These are phyloP conservation scores for Amazona ochrocephala DNA, from an alignment of 2,797 vertebrate genomes.

Conservation along the genomic window DNA sequence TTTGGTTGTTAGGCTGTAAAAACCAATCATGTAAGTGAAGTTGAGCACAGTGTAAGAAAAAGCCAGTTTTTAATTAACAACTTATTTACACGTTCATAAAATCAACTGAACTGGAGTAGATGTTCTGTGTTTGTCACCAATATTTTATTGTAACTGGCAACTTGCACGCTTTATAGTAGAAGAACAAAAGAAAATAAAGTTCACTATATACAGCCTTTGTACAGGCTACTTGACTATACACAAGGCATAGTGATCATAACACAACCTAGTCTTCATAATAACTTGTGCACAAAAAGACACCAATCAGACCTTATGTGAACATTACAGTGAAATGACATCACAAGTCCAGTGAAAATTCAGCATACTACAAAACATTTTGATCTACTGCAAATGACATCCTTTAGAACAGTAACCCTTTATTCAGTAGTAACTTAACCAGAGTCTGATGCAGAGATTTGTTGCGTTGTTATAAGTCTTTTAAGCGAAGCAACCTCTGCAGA, in stretches of 20 bases:
- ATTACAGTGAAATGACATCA: constrained; percentile 89
- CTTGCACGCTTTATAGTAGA: constrained; percentile 83
- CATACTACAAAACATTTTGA: constrained; percentile 80
- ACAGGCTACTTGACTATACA: constrained; percentile 82
- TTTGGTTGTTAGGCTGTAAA: constrained; percentile 51
- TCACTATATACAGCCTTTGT: constrained; percentile 81
- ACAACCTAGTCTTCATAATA: constrained; percentile 79
- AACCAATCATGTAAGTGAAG: constrained; percentile 1
- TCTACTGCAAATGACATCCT: constrained; percentile 80
- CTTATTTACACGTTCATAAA: constrained; percentile 61
- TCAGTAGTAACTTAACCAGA: constrained; percentile 82
- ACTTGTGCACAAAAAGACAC: constrained; percentile 83
- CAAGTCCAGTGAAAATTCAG: constrained; percentile 86
- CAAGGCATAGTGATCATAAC: constrained; percentile 81
- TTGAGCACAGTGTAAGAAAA: constrained; percentile 56
- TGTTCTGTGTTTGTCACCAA: constrained; percentile 79
- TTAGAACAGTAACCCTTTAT: constrained; percentile 70
- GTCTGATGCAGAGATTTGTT: constrained; percentile 85
- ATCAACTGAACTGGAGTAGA: constrained; percentile 63
- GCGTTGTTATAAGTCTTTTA: constrained; percentile 85
- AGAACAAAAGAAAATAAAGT: constrained; percentile 81
- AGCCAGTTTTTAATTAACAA: constrained; percentile 36
- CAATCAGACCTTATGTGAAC: constrained; percentile 81
- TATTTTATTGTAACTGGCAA: constrained; percentile 90
- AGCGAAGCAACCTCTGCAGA: constrained; percentile 85